Evolutionary conservation across 2,888 invertebrate species (phyloP).

Genomic region (Agrilus mali): DNA sequence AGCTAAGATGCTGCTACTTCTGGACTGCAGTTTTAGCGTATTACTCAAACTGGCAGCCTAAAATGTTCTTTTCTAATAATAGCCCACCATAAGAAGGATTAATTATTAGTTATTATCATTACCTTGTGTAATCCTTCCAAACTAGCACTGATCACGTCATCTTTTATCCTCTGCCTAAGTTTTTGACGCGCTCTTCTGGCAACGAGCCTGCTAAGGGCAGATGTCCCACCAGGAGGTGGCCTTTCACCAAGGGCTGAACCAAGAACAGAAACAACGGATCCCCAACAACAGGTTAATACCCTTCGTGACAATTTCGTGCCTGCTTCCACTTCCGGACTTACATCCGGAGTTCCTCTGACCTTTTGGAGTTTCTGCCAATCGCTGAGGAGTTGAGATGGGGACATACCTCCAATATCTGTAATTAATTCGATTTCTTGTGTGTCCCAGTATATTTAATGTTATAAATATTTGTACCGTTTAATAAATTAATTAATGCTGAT

Average conservation of each 20-base stretch:
- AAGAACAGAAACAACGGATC: constrained; percentile 77
- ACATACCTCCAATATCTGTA: constrained; percentile 71
- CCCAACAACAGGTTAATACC: constrained; percentile 84
- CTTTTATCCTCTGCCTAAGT: constrained; percentile 49
- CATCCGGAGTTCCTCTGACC: constrained; percentile 52
- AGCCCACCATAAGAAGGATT: neutral
- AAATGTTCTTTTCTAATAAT: constrained; percentile 11
- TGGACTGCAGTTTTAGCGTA: constrained; percentile 72
- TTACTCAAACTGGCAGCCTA: constrained; percentile 83
- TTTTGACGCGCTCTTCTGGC: constrained; percentile 41
- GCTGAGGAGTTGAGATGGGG: constrained; percentile 70
- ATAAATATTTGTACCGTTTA: constrained; percentile 46
- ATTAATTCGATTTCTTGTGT: constrained; percentile 12
- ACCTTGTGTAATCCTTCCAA: constrained; percentile 82
- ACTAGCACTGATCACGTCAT: constrained; percentile 71
- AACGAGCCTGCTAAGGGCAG: constrained; percentile 43
- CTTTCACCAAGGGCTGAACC: constrained; percentile 59
- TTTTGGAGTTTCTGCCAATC: constrained; percentile 79
- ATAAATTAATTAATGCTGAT: constrained; percentile 56
- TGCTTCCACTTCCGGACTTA: constrained; percentile 64
- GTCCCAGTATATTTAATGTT: neutral
- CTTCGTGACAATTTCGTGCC: constrained; percentile 65
- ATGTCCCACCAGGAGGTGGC: constrained; percentile 30
- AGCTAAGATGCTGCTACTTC: constrained; percentile 83
- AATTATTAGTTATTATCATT: constrained; percentile 10